Conservation (phyloP, 2,113 vertebrate genomes). For the Dasypus novemcinctus region DNA sequence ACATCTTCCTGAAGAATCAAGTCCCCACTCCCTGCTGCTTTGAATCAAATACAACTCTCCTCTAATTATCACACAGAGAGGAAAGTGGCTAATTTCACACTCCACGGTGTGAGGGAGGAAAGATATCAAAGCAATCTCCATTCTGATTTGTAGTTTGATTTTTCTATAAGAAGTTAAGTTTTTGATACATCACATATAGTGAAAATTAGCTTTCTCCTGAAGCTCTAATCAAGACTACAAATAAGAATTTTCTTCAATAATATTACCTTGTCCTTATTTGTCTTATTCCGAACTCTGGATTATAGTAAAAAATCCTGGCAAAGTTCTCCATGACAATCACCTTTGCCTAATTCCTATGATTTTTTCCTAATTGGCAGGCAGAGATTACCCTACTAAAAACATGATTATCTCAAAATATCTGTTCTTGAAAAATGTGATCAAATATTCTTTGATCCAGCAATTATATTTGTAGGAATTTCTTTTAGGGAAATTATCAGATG, state of each 20-base stretch:
- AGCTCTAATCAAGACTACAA: neutral
- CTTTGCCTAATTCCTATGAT: neutral
- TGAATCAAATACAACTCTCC: neutral
- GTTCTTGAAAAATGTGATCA: neutral
- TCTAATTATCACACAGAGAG: neutral
- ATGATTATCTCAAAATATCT: neutral
- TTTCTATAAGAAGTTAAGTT: neutral
- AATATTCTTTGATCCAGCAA: neutral
- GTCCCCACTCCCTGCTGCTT: neutral
- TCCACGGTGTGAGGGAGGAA: neutral
- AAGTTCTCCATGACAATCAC: neutral
- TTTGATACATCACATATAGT: neutral
- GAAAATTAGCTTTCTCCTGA: neutral
- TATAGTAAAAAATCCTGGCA: neutral
- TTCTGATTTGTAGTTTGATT: neutral
- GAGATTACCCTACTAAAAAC: neutral
- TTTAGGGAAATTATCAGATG: neutral
- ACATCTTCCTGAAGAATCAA: neutral
- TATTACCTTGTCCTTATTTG: neutral
- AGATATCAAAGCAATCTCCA: neutral
- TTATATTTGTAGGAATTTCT: conserved; percentile 21
- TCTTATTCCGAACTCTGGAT: neutral
- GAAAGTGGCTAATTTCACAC: neutral
- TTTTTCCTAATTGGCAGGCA: neutral
- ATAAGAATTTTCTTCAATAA: neutral